Evolutionary conservation across 2,888 invertebrate species (phyloP), one percentile per base, ranked within the genome.

Genomic region (Archaeoteleia sp.): DNA sequence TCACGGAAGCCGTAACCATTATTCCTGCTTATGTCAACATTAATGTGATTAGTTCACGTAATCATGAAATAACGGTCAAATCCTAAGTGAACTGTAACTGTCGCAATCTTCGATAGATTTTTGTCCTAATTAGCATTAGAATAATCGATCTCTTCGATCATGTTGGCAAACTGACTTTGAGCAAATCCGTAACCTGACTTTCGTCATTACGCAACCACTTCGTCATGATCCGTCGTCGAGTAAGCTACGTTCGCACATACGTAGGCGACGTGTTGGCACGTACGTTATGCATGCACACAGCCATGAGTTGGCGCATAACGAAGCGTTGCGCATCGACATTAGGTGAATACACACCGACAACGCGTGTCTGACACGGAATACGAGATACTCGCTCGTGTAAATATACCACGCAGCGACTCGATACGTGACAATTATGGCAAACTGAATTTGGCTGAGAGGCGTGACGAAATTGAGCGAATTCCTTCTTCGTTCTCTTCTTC

Each of bases 161-260:
- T 65, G 70, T 75, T n/a, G n/a, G n/a, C n/a, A n/a, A n/a, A n/a
- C n/a, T n/a, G n/a, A n/a, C 74, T 71, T 78, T 75, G 72, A 77
- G 57, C 71, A 70, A 68, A 48, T 66, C 58, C 27, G 46, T 72
- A 76, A 75, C 75, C 76, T 81, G 79, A 76, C 77, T 76, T 74
- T 78, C 76, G 70, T 77, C 73, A 73, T 81, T 79, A 73, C 76
- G 71, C 72, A 77, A 79, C 60, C 70, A n/a, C 35, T 58, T 60
- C 42, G 57, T 46, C 57, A 46, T 27, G 45, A 46, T 17, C 43
- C 35, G 53, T 49, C 43, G 60, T 48, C 53, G 48, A 23, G 10
- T 39, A 12, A 23, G 20, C 6, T n/a, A 23, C 9, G 23, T 23
- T 8, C 12, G 20, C 7, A 14, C 54, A 43, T 37, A 55, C 45